These are phyloP conservation scores for Hylaea fasciaria DNA, from an alignment of 2,888 invertebrate species.

Conservation along the genomic window DNA sequence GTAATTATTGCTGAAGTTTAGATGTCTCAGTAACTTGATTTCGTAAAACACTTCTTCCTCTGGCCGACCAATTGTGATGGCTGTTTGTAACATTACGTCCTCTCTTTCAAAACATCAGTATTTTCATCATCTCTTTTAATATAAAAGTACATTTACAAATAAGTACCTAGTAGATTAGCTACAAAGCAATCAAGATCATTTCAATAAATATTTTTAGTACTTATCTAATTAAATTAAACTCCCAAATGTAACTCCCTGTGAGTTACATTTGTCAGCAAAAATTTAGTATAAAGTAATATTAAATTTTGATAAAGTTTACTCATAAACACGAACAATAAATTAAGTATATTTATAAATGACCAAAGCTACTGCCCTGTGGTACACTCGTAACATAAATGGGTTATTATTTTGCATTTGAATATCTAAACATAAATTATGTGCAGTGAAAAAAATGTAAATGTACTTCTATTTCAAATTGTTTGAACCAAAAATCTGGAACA, in stretches of 20 bases:
- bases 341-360: too few relatives aligned
- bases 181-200: neutral
- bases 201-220: too few relatives aligned
- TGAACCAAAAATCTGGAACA: conserved; percentile 61
- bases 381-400: too few relatives aligned
- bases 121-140: conserved; percentile 42
- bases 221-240: too few relatives aligned
- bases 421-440: too few relatives aligned
- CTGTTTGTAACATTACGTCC: conserved; percentile 63
- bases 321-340: too few relatives aligned
- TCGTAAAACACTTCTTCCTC: conserved; percentile 71
- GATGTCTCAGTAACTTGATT: conserved; percentile 75
- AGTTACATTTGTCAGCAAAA: too few relatives aligned
- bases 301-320: too few relatives aligned
- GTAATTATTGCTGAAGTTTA: conserved; percentile 56
- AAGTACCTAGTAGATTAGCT: neutral
- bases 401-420: too few relatives aligned
- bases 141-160: conserved; percentile 59
- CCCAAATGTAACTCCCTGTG: too few relatives aligned
- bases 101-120: conserved; percentile 51
- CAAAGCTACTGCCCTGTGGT: too few relatives aligned
- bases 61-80: conserved; percentile 73
- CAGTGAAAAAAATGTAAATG: conserved; percentile 52
- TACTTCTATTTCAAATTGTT: conserved; percentile 61
- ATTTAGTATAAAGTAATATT: too few relatives aligned